Conservation (phyloP, 2,888 invertebrate genomes). For the Mimachlamys varia region DNA sequence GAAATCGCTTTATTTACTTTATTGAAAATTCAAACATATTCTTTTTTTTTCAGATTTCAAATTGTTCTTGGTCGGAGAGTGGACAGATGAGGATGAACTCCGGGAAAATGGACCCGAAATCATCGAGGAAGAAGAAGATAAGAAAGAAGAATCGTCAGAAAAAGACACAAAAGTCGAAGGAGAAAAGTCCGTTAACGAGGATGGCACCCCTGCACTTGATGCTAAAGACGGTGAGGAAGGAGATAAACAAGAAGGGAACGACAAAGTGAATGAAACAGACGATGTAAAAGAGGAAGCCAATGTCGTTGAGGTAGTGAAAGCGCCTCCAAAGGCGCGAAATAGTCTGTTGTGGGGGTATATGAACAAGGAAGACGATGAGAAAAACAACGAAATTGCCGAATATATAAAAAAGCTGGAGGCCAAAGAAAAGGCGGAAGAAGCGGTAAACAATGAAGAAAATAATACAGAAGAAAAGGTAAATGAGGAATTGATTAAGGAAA, state of each 20-base stretch:
- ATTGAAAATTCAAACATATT: too few relatives aligned
- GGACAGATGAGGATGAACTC: slow-evolving; percentile 51
- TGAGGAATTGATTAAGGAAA: slow-evolving; percentile 32
- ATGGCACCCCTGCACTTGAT: not conserved
- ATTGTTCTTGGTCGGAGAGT: slow-evolving; percentile 56
- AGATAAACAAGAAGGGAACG: not conserved
- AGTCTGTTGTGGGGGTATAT: slow-evolving; percentile 37
- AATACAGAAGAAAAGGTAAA: slow-evolving; percentile 38
- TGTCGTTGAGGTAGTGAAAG: slow-evolving; percentile 34
- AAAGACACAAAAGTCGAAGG: slow-evolving; percentile 42
- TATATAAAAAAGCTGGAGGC: slow-evolving; percentile 41
- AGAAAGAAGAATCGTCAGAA: slow-evolving; percentile 44
- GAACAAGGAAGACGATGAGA: slow-evolving; percentile 23
- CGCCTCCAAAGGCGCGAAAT: slow-evolving; percentile 9
- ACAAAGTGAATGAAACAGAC: slow-evolving; percentile 31
- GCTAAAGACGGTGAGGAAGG: not conserved
- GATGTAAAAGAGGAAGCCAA: slow-evolving; percentile 44
- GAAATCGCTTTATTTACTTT: too few relatives aligned
- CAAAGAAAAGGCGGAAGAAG: slow-evolving; percentile 36
- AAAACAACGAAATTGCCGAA: not conserved
- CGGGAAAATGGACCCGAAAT: slow-evolving; percentile 48
- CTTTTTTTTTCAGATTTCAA: slow-evolving; percentile 59
- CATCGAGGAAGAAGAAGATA: slow-evolving; percentile 48
- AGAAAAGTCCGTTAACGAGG: slow-evolving; percentile 37
- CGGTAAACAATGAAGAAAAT: slow-evolving; percentile 29